A percentile compares a stretch with the other conserved stretches of the same genome.
Evolutionary conservation across 2,113 vertebrate genomes (phyloP).

Genomic region (Pungitius pungitius): DNA sequence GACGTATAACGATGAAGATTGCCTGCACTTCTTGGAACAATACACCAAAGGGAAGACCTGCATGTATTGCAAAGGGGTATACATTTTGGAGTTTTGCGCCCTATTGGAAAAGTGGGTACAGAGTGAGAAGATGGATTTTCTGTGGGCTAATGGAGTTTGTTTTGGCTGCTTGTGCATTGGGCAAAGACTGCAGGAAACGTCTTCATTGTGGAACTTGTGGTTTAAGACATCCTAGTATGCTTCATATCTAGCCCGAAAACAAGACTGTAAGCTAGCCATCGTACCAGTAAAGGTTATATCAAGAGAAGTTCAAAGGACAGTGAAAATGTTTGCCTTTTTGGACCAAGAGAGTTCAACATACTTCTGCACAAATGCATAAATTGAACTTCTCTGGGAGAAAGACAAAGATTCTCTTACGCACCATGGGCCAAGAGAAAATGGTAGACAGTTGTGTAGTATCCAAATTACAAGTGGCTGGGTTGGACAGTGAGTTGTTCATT

Average conservation of each 20-base stretch:
- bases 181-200: constrained; percentile 1
- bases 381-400: constrained; percentile 1
- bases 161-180: too few species aligned
- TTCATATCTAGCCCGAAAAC: not conserved
- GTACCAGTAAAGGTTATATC: too few species aligned
- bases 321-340: not conserved
- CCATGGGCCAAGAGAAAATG: constrained; percentile 2
- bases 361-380: constrained; percentile 12
- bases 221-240: not conserved
- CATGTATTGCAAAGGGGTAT: not conserved
- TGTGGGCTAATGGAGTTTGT: not conserved
- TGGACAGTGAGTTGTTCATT: too few species aligned
- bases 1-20: too few species aligned
- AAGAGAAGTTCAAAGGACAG: not conserved
- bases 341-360: too few species aligned
- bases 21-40: too few species aligned
- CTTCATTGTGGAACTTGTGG: not conserved
- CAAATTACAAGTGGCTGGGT: not conserved
- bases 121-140: constrained; percentile 4
- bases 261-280: too few species aligned
- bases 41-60: not conserved
- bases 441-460: not conserved
- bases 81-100: not conserved
- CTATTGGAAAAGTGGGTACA: not conserved
- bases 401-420: not conserved